Evolutionary conservation across 2,797 vertebrate species (phyloP), one percentile per base, ranked within the genome.

Genomic region (Sus cebifrons): DNA sequence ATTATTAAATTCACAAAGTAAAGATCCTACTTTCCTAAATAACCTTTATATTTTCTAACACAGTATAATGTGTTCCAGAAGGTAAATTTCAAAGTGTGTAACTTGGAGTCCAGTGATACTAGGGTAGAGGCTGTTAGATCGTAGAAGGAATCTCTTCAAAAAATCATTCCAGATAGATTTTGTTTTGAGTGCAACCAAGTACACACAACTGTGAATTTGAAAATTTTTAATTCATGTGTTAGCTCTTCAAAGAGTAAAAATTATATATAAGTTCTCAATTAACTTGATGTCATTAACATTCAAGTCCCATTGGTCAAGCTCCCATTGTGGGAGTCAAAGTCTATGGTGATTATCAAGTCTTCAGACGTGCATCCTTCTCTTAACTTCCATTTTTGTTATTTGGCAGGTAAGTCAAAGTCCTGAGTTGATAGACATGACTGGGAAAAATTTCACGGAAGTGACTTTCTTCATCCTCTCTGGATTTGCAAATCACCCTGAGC

Each of bases 401-500:
- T 11, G 79, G 3, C 40, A 84, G 77, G 40, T 67, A 73, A 79
- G 8, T 67, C 68, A 64, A 56, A 27, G 2, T 6, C 20, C 17
- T 68, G 67, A 68, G 18, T 49, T 62, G 15, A 36, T 16, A 81
- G 25, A 87, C 64, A 96, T 97, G 95, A 18, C 58, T 60, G 75
- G 15, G n/a, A 67, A 23, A 6, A 96, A 94, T 58, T 65, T 86
- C 70, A 92, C 91, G 0, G 58, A 86, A 20, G 56, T 95, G 68
- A 56, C 64, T 8, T 2, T 89, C 5, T 96, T 97, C 52, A 27
- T 60, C 1, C 23, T 96, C 44, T 73, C 17, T 58, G 75, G 29
- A 52, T 95, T 96, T 79, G 13, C 86, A 25, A 67, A 90, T 23
- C 92, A 94, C 27, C 71, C 94, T 83, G 92, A 94, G 56, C 73